Evolutionary conservation across 2,113 vertebrate genomes (phyloP), one percentile per base, ranked within the genome.

Genomic region (Synodontis membranacea): DNA sequence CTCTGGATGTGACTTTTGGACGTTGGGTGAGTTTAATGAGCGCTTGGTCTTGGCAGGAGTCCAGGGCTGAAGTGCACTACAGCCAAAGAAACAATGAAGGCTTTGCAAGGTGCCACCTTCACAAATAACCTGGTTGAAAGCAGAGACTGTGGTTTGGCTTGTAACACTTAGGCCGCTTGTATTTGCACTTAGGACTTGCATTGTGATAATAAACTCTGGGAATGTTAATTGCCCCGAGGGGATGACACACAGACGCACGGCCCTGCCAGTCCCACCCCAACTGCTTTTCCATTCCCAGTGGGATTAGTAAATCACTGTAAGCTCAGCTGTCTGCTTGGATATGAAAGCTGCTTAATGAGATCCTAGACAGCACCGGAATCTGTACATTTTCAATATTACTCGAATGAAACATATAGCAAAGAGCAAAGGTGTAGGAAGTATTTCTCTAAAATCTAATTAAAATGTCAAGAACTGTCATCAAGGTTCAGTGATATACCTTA

Each of bases 141-240:
- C n/a, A 4, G 37, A 39, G 23, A 19, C 50, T 31, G 50, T 25
- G 68, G 17, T 70, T 84, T 84, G 37, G 1, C 50, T 44, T 9
- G 72, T 76, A n/a, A 54, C 70, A 25, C 42, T 48, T 48, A 34
- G 37, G 17, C 70, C 17, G 37, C 54, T 31, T 76, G 52, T 60
- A 62, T 46, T 74, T 60, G n/a, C 70, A 60, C 31, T 84, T 21
- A 75, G 52, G 42, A 39, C 39, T 64, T 37, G 68, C 70, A 31
- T 46, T 81, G 91, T 88, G 91, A 82, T 91, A 89, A 88, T 83
- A 86, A 54, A 31, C 72, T 83, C 37, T 34, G 82, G 91, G 90
- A 91, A 94, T 92, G 92, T 92, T 92, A 91, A 92, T 92, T 90
- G 90, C 89, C 90, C 91, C 84, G 39, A 37, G 23, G 88, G 91